Base-by-base conservation (phyloP, 1,140 invertebrate genomes). In the Papilio glaucus region DNA sequence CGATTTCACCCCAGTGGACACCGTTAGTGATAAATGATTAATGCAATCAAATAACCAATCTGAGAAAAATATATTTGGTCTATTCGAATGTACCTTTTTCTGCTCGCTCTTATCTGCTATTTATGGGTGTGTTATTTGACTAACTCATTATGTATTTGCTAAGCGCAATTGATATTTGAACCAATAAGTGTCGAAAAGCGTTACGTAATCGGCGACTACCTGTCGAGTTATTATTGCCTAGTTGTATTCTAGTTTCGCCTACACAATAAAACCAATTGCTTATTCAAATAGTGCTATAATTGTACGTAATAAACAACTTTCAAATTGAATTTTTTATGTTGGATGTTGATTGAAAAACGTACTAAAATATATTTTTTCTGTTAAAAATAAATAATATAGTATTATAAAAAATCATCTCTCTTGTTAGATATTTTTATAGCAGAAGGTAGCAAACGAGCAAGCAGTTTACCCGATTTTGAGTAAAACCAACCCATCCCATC, bases 161-260 rank as follows among this genome's bases (percentile, higher is more conserved):
- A 53, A 13, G 21, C 49, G 49, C 49, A 57, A 57, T 57, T 57
- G 9, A 57, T 57, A 26, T 57, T 57, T 24, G 21, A 57, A 24
- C 4, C 49, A 24, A 57, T 57, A 57, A 21, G 49, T 57, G 49
- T 57, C 24, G 21, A 57, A 57, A 57, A 13, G 6, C 29, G 49
- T 57, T 57, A 57, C 49, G 49, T 57, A 57, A 57, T 57, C 10
- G 18, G 18, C 18, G 21, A 26, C 10, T 33, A 33, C 29, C 49
- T 57, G 49, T 57, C 21, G 21, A 18, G 24, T 45, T 45, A 45
- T 45, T 45, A 45, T 57, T 57, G 49, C 49, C 12, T 24, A 57
- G 49, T 4, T 57, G 21, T 49, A 49, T 7, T 57, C 49, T 57
- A 12, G 49, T 57, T 57, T 24, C 49, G 49, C 49, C 49, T 57